Base-by-base conservation (phyloP, 2,797 vertebrate genomes). In the Heterohyrax brucei region DNA sequence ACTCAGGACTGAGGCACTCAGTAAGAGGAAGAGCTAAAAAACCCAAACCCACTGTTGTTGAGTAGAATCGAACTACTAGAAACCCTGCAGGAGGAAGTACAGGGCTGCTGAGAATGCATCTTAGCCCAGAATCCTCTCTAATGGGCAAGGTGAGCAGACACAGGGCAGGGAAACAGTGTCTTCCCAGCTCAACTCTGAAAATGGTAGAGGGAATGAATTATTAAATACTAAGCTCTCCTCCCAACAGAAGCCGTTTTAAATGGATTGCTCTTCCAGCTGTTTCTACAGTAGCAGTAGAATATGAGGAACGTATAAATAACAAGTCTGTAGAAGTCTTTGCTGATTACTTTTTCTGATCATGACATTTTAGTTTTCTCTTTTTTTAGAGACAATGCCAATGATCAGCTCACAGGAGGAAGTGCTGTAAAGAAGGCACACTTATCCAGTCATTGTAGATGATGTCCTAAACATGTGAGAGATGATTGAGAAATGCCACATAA, bases 161-260 rank as follows among this genome's bases (percentile, higher is more conserved):
- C 3, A 93, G 19, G 87, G 44, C 39, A 48, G 26, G 33, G 46
- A 59, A 64, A 79, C 53, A 46, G n/a, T 77, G 33, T 24, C n/a
- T 86, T 62, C 50, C 0, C 39, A 7, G 7, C 48, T 76, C 81
- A 53, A 81, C 30, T 21, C 56, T 66, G 89, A 88, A 95, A 90
- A 97, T 85, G 85, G 77, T 87, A 80, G 85, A 73, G 78, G 72
- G 46, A 87, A 95, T 97, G 79, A 91, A 94, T 97, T 92, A 96
- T 97, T 96, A 92, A 97, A 84, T 13, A 83, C 5, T 59, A 70
- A 89, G 56, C 48, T 87, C 89, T 95, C 68, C 90, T 83, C 56
- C 48, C 62, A 82, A 95, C 30, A 75, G 30, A 83, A 95, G 77
- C 10, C 30, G 68, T 94, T 96, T 77, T 81, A 77, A 93, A 87